phyloP scores from a whole-genome alignment of 2,797 vertebrate species.

The Sebastes oblongus region DNA sequence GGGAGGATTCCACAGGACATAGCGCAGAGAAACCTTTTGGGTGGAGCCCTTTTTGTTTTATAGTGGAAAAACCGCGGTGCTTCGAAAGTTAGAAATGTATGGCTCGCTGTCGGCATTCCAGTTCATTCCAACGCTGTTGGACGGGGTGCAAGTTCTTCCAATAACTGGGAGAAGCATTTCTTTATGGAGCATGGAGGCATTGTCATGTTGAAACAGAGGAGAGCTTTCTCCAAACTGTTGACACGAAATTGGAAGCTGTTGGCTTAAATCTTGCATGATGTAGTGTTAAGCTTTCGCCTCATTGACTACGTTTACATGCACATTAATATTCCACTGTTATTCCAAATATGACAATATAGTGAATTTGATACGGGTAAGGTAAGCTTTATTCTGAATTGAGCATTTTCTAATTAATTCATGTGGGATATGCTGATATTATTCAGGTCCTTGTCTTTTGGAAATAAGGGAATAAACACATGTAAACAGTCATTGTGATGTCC shows the following conservation, averaged over 20 bases:
- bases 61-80: not conserved
- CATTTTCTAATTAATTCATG: too few relatives aligned
- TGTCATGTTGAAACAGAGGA: not conserved
- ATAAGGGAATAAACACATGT: too few relatives aligned
- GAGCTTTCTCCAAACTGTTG: not conserved
- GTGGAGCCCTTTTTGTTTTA: not conserved
- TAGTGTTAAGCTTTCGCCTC: not conserved
- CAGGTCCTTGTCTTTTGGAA: too few relatives aligned
- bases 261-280: not conserved
- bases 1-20: slow-evolving; percentile 30
- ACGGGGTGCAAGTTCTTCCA: not conserved
- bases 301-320: not conserved
- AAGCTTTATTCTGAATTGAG: too few relatives aligned
- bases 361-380: too few relatives aligned
- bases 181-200: not conserved
- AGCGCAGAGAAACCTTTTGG: not conserved
- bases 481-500: not conserved
- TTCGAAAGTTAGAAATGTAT: not conserved
- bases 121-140: not conserved
- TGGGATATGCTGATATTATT: too few relatives aligned
- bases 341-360: not conserved
- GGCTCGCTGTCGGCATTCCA: not conserved
- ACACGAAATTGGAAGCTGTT: not conserved
- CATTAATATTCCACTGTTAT: not conserved
- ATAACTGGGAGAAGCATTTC: not conserved